Base-by-base conservation (phyloP, 2,888 invertebrate species). In the Oxyteleia sp. region DNA sequence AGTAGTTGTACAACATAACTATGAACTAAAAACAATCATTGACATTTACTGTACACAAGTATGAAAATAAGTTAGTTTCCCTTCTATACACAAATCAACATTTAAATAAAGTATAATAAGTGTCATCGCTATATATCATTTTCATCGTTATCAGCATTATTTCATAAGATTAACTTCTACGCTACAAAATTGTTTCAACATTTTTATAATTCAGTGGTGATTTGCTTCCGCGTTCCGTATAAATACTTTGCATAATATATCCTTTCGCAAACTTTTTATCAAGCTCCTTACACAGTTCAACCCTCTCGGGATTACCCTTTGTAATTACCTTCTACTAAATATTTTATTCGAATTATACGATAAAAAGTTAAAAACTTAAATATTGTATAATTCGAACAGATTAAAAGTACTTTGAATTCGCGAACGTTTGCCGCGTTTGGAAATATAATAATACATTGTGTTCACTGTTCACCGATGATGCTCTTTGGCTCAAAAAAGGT, bases 281-380 rank as follows among this genome's bases (percentile, higher is more conserved):
- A 45, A 53, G 45, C 78, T 69, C 43, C 61, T 61, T 78, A 51
- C 16, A 49, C 29, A 47, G 51, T 49, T 59, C 49, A 59, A 41
- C 53, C 32, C 66, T 41, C 35, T 18, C 7, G 15, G 47, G 69
- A 68, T 69, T 78, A 61, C 26, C 41, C 38, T 63, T 61, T 16
- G 38, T 78, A 78, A 78, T 78, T 61, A 69, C 78, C 53, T 53
- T 61, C 61, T 32, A 69, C 61, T 69, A 53, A 53, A 69, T 63
- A 69, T 78, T 64, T 43, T 55, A 63, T 63, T 53, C 10, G 10
- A 45, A 63, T 63, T 61, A 16, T 45, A 69, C 45, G 51, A 76
- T 43, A 59, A 59, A 76, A 68, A 76, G 49, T 74, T 75, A 51
- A 59, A 55, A 59, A 68, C 61, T 61, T 38, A 35, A 59, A 38